These are phyloP conservation scores for Callipepla californica DNA, from an alignment of 2,113 vertebrate species.

Conservation along the genomic window DNA sequence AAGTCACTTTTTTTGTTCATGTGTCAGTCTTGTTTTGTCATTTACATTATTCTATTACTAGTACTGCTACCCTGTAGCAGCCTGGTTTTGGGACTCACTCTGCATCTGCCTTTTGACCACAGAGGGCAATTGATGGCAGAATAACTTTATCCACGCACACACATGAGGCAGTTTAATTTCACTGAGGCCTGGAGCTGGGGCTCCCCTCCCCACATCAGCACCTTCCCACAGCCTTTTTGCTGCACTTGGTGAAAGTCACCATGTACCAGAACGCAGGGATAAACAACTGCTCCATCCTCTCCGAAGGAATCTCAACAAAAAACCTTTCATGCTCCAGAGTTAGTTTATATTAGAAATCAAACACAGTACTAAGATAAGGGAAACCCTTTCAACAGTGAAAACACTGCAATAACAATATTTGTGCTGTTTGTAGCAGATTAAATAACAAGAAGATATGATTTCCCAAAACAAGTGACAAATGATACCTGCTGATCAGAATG, in stretches of 20 bases:
- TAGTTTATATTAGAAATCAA: background rate
- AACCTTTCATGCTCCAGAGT: background rate
- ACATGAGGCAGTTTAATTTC: background rate
- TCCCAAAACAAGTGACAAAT: background rate
- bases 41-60: background rate
- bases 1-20: background rate
- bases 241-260: accelerated
- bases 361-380: background rate
- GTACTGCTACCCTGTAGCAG: background rate
- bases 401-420: background rate
- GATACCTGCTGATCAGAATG: background rate
- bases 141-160: background rate
- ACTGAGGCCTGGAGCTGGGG: background rate
- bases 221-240: background rate
- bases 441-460: background rate
- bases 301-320: background rate
- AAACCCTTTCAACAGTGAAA: background rate
- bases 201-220: background rate
- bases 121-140: background rate
- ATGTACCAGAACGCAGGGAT: accelerated
- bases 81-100: background rate
- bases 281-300: background rate
- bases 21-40: background rate
- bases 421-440: background rate
- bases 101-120: background rate